Percentiles rank a stretch among this genome's conserved stretches.
Evolutionary conservation across 92 coral and sea anemone genomes (phyloP).

Genomic region (Palythoa caribaeorum): DNA sequence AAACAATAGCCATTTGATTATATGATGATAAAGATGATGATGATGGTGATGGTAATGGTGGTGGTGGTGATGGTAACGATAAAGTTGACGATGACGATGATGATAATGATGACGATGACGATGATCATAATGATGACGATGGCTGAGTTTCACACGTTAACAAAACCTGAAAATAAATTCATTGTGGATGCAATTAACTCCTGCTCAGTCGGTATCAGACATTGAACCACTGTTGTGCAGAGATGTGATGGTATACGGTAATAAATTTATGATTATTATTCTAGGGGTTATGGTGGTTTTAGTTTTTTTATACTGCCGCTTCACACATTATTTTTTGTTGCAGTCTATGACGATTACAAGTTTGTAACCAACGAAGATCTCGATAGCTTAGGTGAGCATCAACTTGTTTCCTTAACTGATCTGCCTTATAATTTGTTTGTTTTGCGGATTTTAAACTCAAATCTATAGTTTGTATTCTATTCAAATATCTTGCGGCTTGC

Average conservation of each 20-base stretch:
- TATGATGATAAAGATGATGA: neutral
- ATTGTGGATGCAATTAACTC: too few species aligned
- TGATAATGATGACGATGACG: neutral
- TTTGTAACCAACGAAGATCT: constrained; percentile 96
- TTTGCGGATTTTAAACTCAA: too few species aligned
- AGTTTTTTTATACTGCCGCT: neutral
- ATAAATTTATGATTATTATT: too few species aligned
- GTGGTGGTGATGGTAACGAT: neutral
- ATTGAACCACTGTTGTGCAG: too few species aligned
- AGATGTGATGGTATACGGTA: too few species aligned
- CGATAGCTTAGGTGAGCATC: constrained; percentile 75
- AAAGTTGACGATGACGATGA: neutral
- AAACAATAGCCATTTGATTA: too few species aligned
- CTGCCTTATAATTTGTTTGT: neutral
- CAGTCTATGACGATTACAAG: constrained; percentile 99
- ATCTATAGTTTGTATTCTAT: too few species aligned
- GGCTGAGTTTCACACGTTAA: too few species aligned
- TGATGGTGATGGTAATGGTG: neutral
- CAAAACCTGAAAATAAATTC: too few species aligned
- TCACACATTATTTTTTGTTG: neutral
- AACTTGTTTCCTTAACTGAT: neutral
- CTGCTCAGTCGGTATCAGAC: too few species aligned
- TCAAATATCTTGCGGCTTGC: too few species aligned
- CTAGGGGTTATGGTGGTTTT: neutral
- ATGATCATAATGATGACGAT: neutral